A percentile compares a stretch with the other conserved stretches of the same genome.
Evolutionary conservation across 2,888 invertebrate species (phyloP).

Genomic region (Stenotaenia linearis): DNA sequence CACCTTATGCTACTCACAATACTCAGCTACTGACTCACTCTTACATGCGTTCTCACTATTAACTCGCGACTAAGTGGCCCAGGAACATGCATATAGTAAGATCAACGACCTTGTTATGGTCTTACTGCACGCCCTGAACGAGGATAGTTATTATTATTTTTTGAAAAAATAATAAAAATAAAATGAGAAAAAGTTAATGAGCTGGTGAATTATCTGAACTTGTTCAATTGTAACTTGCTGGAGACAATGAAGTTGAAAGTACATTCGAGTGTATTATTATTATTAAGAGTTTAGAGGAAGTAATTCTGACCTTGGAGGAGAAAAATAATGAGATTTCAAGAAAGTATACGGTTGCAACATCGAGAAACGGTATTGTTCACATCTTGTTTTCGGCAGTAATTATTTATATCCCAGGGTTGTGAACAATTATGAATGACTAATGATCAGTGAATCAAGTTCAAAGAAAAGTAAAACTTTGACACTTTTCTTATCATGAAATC

Average conservation of each 20-base stretch:
- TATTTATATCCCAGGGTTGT: background rate
- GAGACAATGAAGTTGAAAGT: background rate
- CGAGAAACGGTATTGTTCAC: background rate
- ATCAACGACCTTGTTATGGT: background rate
- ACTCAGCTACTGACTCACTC: slow-evolving; percentile 26
- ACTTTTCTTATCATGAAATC: background rate
- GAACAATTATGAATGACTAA: background rate
- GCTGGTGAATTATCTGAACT: background rate
- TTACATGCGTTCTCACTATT: background rate
- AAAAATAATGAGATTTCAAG: background rate
- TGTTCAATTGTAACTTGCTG: background rate
- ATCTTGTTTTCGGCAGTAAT: background rate
- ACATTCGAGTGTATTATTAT: background rate
- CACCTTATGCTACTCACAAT: background rate
- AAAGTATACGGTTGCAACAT: background rate
- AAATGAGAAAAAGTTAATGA: background rate
- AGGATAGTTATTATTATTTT: background rate
- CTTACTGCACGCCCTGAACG: background rate
- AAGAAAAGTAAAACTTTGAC: background rate
- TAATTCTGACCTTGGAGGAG: background rate
- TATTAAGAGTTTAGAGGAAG: background rate
- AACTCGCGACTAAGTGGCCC: background rate
- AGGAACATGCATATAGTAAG: background rate
- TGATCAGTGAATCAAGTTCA: background rate
- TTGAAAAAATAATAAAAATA: background rate